Conservation (phyloP, 1,140 invertebrate species). For the Panagrolaimus sp. region DNA sequence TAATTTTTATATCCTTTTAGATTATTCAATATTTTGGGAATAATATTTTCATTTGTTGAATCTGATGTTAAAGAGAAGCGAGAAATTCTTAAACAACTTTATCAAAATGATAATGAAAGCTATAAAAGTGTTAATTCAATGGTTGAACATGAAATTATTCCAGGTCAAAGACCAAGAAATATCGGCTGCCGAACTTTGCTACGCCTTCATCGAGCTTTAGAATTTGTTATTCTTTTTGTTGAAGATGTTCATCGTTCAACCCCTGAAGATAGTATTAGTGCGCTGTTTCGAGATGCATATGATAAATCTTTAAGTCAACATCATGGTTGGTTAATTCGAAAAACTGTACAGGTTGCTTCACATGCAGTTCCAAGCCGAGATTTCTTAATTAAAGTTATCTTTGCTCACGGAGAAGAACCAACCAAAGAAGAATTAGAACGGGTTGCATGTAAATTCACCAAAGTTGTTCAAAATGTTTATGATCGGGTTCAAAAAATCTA, state of each 20-base stretch:
- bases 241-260: conserved; percentile 1
- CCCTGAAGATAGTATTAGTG: not conserved
- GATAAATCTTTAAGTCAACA: conserved; percentile 24
- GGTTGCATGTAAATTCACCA: conserved; percentile 11
- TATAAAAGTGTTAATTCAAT: conserved; percentile 26
- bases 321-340: conserved; percentile 28
- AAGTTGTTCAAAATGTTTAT: conserved; percentile 15
- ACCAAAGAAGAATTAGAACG: not conserved
- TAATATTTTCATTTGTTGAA: conserved; percentile 29
- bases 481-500: conserved; percentile 19
- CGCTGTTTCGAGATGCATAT: conserved; percentile 18
- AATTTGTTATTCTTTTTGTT: conserved; percentile 27
- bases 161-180: conserved; percentile 7
- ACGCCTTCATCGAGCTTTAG: conserved; percentile 25
- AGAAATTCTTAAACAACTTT: conserved; percentile 19
- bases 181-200: conserved; percentile 25
- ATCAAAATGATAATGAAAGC: not conserved
- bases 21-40: conserved; percentile 21
- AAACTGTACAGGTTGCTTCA: conserved; percentile 22
- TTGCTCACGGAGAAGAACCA: conserved; percentile 15
- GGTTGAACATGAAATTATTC: conserved; percentile 15
- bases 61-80: conserved; percentile 25
- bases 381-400: conserved; percentile 23
- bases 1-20: conserved; percentile 20
- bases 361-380: conserved; percentile 10